Base-by-base conservation (phyloP, 2,888 invertebrate species). In the Clepsis dumicolana region DNA sequence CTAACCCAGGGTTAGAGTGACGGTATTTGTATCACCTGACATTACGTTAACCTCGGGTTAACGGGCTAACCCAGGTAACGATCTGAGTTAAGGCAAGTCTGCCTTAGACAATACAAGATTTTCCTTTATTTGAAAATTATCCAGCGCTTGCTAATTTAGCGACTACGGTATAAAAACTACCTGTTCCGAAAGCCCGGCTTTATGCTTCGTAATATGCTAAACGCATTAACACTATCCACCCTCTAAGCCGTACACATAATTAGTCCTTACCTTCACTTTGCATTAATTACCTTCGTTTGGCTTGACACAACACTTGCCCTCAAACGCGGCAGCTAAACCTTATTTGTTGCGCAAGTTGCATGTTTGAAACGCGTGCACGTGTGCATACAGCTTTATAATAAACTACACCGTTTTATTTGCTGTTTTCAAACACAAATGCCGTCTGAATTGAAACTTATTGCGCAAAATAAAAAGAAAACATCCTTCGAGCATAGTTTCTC, bases 181-280 rank as follows among this genome's bases (percentile, higher is more conserved):
- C 48, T 48, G 21, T 48, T 21, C 7, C 21, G 12, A 48, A 21
- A 48, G 48, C 21, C 21, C 21, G 48, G 48, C 48, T 48, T 48
- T 48, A 48, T 21, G 48, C 48, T 4, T 12, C 48, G 48, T 48
- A 48, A 48, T 48, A 48, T 21, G 48, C 48, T 48, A 18, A 52
- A 59, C 27, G 53, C 35, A 38, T 50, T 48, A 48, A 21, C 41
- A 29, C 64, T 35, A 50, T 44, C 29, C 59, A 59, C 38, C 52
- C 59, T 57, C 59, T 60, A 65, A 52, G 59, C 66, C 54, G 54
- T 62, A 53, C 61, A 61, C 61, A 56, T 67, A 67, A 67, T 67
- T 67, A 63, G 67, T 57, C 62, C 56, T 67, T 63, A 63, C 50
- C 62, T 57, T 63, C 67, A 67, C 67, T 67, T 62, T 62, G 62